These are phyloP conservation scores for Illadopsis cleaveri DNA, from an alignment of 2,113 vertebrate genomes.

Conservation along the genomic window DNA sequence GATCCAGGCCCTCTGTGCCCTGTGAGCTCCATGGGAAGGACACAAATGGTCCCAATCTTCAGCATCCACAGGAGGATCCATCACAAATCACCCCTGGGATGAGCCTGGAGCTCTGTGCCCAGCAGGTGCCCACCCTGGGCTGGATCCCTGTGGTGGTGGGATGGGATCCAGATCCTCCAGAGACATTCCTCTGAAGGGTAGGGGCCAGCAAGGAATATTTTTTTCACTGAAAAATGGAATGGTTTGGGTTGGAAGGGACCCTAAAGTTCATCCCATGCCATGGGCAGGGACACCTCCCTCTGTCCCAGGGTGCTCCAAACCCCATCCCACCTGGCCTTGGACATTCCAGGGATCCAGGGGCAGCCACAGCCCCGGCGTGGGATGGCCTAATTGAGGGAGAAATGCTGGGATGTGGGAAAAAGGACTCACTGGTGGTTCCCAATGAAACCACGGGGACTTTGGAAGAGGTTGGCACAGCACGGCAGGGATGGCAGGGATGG, in stretches of 20 bases:
- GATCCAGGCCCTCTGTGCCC: background rate
- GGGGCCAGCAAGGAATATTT: too few relatives aligned
- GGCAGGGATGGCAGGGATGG: too few relatives aligned
- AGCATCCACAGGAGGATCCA: background rate
- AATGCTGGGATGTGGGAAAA: background rate
- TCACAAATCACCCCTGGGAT: rapidly evolving
- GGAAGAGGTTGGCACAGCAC: too few relatives aligned
- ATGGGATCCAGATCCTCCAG: background rate
- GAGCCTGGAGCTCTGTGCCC: background rate
- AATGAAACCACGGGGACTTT: too few relatives aligned
- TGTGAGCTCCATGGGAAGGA: background rate
- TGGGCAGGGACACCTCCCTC: too few relatives aligned
- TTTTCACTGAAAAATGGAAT: background rate
- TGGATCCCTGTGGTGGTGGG: background rate
- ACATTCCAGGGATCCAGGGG: background rate
- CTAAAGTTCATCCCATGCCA: background rate
- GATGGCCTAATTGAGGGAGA: background rate
- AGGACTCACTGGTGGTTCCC: rapidly evolving
- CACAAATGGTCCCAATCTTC: background rate
- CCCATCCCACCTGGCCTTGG: too few relatives aligned
- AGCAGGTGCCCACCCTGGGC: too few relatives aligned
- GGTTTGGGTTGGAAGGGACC: background rate
- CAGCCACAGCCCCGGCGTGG: background rate
- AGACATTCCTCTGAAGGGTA: background rate
- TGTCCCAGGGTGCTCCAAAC: too few relatives aligned